Evolutionary conservation across 2,113 vertebrate species (phyloP), one percentile per base, ranked within the genome.

Genomic region (Cacatua alba): DNA sequence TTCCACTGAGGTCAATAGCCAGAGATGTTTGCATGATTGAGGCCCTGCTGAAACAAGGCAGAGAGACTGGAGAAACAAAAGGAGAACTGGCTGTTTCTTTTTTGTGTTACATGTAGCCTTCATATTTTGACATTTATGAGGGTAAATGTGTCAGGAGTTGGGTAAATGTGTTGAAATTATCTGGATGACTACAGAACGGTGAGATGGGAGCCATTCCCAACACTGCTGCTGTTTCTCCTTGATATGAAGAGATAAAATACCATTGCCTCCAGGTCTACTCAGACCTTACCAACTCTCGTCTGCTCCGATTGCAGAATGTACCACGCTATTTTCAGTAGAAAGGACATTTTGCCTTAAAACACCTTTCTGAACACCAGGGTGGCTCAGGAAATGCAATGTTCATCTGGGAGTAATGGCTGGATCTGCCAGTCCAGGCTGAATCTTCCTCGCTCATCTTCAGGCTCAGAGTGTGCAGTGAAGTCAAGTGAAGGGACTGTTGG

Each of bases 31-130:
- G 69, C 39, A 13, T 12, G 13, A 64, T 33, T 46, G 55, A 33
- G 46, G 20, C 23, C 18, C 60, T 39, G 51, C 20, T 43, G 39
- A 31, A 88, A 67, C 7, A 17, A 28, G 39, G 25, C n/a, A 44
- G 25, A 43, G 17, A 68, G 14, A 5, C 0, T 7, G 1, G 26
- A 35, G 29, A n/a, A 67, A 39, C 0, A 7, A 11, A 55, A 44
- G 53, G 41, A 82, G 18, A 77, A 53, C 6, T 12, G 39, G 15
- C 17, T 69, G 3, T 9, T 77, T 39, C 7, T 12, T 29, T 74
- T 53, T 28, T 43, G 9, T 15, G 46, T 78, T n/a, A 88, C 83
- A 72, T 83, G 76, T 9, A 81, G 20, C 67, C 17, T 78, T 33
- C 25, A 2, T 15, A 3, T 78, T 81, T 48, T 2, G 16, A 49